Percentiles rank a stretch among this genome's conserved stretches.
phyloP scores from a whole-genome alignment of 1,140 invertebrate species.

The Protaetia brevitarsis region DNA sequence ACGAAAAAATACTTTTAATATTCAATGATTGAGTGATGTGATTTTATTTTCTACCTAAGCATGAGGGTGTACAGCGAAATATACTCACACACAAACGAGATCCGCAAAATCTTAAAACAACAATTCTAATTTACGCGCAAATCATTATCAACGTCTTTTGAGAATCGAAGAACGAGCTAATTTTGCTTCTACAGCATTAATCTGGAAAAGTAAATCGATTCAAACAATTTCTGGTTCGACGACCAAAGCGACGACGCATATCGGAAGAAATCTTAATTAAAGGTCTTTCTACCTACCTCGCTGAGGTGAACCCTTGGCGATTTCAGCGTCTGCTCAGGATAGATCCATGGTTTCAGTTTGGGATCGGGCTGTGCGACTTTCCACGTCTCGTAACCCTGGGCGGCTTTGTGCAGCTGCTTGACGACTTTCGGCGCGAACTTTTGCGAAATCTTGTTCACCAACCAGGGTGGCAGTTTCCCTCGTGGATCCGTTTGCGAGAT shows the following conservation, averaged over 20 bases:
- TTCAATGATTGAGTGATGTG: too few relatives aligned
- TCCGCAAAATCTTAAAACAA: too few relatives aligned
- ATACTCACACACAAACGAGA: too few relatives aligned
- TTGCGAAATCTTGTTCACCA: slow-evolving; percentile 85
- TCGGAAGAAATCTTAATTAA: too few relatives aligned
- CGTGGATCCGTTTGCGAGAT: slow-evolving; percentile 85
- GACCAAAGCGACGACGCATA: not conserved
- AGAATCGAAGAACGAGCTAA: not conserved
- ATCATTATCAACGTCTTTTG: too few relatives aligned
- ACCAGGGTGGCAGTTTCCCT: slow-evolving; percentile 83
- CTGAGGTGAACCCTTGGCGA: slow-evolving; percentile 62
- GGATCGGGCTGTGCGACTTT: slow-evolving; percentile 70
- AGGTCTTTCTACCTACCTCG: slow-evolving; percentile 58
- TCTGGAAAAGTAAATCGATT: slow-evolving; percentile 15
- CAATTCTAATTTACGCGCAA: too few relatives aligned
- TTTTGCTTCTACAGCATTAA: too few relatives aligned
- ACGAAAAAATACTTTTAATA: too few relatives aligned
- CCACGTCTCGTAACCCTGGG: slow-evolving; percentile 63
- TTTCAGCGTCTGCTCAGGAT: slow-evolving; percentile 74
- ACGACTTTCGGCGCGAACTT: slow-evolving; percentile 82
- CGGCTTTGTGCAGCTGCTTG: slow-evolving; percentile 77
- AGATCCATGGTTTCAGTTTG: slow-evolving; percentile 79
- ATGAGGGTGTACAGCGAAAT: too few relatives aligned
- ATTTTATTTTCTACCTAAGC: too few relatives aligned
- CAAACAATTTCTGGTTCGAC: not conserved